Percentiles rank a stretch among this genome's conserved stretches.
Conservation (phyloP, 2,113 vertebrate genomes). For the Amia ocellicauda region DNA sequence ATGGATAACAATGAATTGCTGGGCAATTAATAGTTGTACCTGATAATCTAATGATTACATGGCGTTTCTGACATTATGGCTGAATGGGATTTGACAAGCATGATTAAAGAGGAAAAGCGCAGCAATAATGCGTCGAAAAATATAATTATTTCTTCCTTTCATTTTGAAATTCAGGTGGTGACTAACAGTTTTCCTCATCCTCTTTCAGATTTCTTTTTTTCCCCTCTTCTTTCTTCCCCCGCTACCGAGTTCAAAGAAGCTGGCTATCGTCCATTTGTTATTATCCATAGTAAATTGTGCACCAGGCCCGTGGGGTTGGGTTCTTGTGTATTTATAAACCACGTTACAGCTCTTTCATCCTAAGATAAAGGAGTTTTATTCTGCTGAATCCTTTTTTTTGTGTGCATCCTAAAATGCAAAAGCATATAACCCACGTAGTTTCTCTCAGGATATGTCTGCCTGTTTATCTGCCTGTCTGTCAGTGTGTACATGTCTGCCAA, state of each 20-base stretch:
- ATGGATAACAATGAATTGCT: conserved; percentile 29
- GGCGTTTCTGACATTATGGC: conserved; percentile 33
- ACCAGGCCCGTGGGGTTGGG: not conserved
- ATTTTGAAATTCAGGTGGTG: not conserved
- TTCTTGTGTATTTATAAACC: too few species aligned
- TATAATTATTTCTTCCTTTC: not conserved
- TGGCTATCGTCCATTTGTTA: not conserved
- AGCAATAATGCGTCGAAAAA: not conserved
- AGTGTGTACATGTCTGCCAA: too few species aligned
- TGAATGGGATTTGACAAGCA: conserved; percentile 34
- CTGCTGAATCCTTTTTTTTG: too few species aligned
- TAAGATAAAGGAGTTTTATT: too few species aligned
- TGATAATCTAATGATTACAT: conserved; percentile 34
- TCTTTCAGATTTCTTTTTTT: not conserved
- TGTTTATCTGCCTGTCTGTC: too few species aligned
- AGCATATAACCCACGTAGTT: too few species aligned
- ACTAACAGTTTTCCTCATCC: not conserved
- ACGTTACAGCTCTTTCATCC: too few species aligned
- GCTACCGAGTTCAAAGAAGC: not conserved
- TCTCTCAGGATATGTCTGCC: too few species aligned
- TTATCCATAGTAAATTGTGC: not conserved
- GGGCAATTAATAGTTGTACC: conserved; percentile 29
- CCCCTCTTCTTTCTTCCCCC: not conserved
- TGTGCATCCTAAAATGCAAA: too few species aligned
- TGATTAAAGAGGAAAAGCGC: conserved; percentile 30